Conservation (phyloP, 2,888 invertebrate genomes). For the Volucella bombylans region DNA sequence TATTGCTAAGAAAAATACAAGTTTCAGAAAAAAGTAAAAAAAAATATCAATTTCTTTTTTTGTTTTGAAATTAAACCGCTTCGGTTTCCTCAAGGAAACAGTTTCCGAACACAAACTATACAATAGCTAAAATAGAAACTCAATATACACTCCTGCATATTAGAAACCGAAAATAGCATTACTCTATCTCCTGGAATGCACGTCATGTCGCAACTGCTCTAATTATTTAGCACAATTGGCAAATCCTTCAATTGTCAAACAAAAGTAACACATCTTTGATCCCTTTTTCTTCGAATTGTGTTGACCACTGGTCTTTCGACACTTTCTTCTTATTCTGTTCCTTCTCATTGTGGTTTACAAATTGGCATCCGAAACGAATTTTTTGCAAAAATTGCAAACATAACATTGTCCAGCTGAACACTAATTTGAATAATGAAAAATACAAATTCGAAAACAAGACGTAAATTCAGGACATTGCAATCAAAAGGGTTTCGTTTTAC, state of each 20-base stretch:
- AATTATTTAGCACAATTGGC: constrained; percentile 36
- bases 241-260: constrained; percentile 7
- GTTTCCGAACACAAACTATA: not conserved
- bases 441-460: constrained; percentile 28
- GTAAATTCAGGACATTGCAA: not conserved
- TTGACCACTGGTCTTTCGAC: constrained; percentile 9
- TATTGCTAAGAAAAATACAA: too few relatives aligned
- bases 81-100: too few relatives aligned
- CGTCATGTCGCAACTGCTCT: constrained; percentile 8
- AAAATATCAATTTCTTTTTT: too few relatives aligned
- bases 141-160: not conserved
- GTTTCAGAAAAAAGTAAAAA: too few relatives aligned
- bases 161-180: not conserved
- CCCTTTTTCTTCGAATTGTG: constrained; percentile 44
- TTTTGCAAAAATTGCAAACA: constrained; percentile 23
- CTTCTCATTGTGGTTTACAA: constrained; percentile 34
- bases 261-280: constrained; percentile 20
- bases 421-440: not conserved
- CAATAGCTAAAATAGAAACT: not conserved
- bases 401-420: not conserved
- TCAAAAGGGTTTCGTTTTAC: constrained; percentile 46
- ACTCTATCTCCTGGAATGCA: not conserved
- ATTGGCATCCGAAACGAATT: constrained; percentile 43
- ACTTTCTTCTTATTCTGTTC: not conserved
- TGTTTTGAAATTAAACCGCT: too few relatives aligned